Base-by-base conservation (phyloP, 1,140 invertebrate species). In the Macrotrachela quadricornifera region DNA sequence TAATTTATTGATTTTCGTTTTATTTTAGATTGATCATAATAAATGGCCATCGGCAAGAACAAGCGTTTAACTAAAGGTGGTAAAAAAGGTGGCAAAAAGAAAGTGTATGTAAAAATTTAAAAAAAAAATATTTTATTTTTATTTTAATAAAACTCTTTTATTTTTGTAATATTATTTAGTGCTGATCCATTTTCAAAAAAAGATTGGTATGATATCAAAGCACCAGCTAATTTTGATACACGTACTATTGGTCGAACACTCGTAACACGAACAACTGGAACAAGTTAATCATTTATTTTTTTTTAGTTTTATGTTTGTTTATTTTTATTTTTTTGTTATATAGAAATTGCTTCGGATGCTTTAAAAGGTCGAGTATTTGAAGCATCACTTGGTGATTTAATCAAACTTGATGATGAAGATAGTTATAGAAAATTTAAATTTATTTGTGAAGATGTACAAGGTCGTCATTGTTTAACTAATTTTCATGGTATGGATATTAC, bases 171-270 rank as follows among this genome's bases (percentile, higher is more conserved):
- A 6, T 30, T 49, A 46, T 46, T 17, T 14, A 54, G 53, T 62
- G 79, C 97, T 53, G 94, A 99, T 74, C 92, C 94, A 9, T 99
- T 99, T 75, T 91, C 88, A 46, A 81, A 92, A 57, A 99, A 99
- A 71, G 94, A 99, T 70, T 99, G 94, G 94, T 99, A 99, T 67
- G 91, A 99, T 83, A 83, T 97, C 30, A 95, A 95, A 67, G 91
- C 91, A 54, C 94, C 94, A 44, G 83, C 80, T 51, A 91, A 94
- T 81, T 99, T 99, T 72, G 80, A 80, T 61, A 88, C 82, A 54
- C 80, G 91, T 55, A 83, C 91, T 71, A 81, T 97, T 63, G 94
- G 92, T 49, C 96, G 96, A 74, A 99, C 94, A 47, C 75, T 97
- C 57, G 92, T 99, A 45, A 97, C 96, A 68, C 78, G 90, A 63